Evolutionary conservation across 2,888 invertebrate species (phyloP).

Genomic region (Camptogramma bilineatum): DNA sequence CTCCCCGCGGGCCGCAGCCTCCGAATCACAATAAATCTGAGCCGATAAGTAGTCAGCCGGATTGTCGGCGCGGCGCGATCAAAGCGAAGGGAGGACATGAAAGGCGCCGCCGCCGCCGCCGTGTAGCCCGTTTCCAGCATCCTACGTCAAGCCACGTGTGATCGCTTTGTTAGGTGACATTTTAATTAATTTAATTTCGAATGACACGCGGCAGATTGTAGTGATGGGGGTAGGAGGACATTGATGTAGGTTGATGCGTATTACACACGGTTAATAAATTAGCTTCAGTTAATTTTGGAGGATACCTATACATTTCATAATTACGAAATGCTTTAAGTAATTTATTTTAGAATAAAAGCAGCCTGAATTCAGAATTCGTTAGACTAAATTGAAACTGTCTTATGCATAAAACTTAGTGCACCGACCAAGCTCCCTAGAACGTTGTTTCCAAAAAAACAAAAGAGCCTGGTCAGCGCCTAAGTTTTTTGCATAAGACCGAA

Average conservation of each 20-base stretch:
- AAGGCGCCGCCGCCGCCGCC: constrained; percentile 69
- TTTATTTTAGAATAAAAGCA: too few relatives aligned
- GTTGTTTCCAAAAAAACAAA: too few relatives aligned
- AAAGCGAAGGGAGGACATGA: constrained; percentile 80
- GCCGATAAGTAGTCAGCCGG: constrained; percentile 83
- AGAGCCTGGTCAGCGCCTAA: too few relatives aligned
- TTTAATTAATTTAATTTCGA: constrained; percentile 78
- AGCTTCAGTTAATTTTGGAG: neutral
- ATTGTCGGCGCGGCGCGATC: constrained; percentile 82
- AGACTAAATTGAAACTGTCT: too few relatives aligned
- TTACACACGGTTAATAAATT: constrained; percentile 20
- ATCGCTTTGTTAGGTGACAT: constrained; percentile 57
- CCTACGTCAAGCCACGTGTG: constrained; percentile 59
- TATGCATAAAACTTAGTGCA: too few relatives aligned
- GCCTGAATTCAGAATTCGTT: too few relatives aligned
- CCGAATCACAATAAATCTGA: constrained; percentile 85
- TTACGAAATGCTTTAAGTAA: neutral
- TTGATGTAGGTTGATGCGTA: constrained; percentile 41
- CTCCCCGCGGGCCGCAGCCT: constrained; percentile 73
- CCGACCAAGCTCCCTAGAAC: too few relatives aligned
- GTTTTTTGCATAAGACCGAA: too few relatives aligned
- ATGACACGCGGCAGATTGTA: constrained; percentile 63
- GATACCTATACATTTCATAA: neutral
- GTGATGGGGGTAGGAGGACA: constrained; percentile 61
- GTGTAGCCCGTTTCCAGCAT: constrained; percentile 67